Base-by-base conservation (phyloP, 2,888 invertebrate species). In the Rhagium mordax region DNA sequence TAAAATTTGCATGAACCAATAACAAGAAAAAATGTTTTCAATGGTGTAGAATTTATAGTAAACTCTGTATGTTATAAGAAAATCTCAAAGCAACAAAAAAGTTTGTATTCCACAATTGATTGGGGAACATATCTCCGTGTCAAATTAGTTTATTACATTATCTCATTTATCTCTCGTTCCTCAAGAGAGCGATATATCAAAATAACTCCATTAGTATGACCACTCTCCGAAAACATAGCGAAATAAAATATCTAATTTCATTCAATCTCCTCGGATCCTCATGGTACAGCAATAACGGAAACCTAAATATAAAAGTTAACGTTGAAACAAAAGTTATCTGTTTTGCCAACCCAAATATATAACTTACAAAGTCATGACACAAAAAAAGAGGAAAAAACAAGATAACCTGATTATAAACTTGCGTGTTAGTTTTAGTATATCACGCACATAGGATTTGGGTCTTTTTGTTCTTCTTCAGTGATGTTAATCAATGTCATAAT, bases 401-500 rank as follows among this genome's bases (percentile, higher is more conserved):
- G 55, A 66, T 53, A 61, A 61, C 48, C 55, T 60, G 41, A 72
- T 61, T 72, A 72, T 65, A 57, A 67, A 51, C 60, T 61, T 51
- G 67, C 61, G 60, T 72, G 67, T 59, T 61, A 70, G 61, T 67
- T 49, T 59, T 24, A 24, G 51, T 16, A 21, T 67, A 67, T 59
- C 59, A 59, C 72, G 57, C 60, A 48, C 72, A 53, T 20, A 53
- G 60, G 61, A 41, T 60, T 72, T 41, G 49, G 47, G 51, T 70
- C 60, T 62, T 60, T 70, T 75, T 74, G 73, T 69, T 59, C 68
- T 48, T 65, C 61, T 67, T 65, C 64, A 57, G 66, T 61, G 74
- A 75, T 78, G 78, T 78, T 78, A 78, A 78, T 78, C 78, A 78
- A 76, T 74, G 78, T 78, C 78, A 78, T 78, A 78, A 78, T 53